These are phyloP conservation scores for crab-eating macaque (Macaca fascicularis) DNA, from an alignment of 2,113 vertebrate genomes.

Conservation along the genomic window T2T-MFA8v1.1 NC_088378.1:167324501-167325000, in stretches of 20 bases:
- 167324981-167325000: constrained; percentile 40
- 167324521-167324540: background rate
- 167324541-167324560: background rate
- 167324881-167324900: background rate
- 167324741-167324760: background rate
- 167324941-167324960: background rate
- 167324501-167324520: background rate
- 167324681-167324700: background rate
- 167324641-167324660: background rate
- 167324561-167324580: background rate
- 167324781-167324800: background rate
- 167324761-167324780: background rate
- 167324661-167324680: background rate
- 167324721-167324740: rapidly evolving
- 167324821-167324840: no score
- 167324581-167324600: background rate
- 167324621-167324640: background rate
- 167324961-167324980: constrained; percentile 52
- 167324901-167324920: background rate
- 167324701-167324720: background rate
- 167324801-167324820: rapidly evolving
- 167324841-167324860: background rate
- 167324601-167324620: background rate
- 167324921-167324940: background rate
- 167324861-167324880: background rate